Evolutionary conservation across 2,888 invertebrate genomes (phyloP), one percentile per base, ranked within the genome.

Genomic region (Mythimna vitellina): DNA sequence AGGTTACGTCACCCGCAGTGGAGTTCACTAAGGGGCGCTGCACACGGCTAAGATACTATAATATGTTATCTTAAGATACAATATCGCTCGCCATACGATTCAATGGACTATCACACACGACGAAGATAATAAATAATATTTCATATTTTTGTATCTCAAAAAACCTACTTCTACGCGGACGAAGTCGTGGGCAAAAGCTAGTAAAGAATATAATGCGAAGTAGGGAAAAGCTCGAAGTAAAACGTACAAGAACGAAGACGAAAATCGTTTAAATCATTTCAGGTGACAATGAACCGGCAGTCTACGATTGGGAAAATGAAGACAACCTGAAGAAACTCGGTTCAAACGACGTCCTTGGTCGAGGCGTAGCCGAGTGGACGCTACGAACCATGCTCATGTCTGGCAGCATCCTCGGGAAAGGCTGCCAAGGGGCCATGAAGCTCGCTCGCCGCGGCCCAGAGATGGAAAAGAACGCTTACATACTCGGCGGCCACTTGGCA

Each of bases 401-500:
- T 1, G 95, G 94, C 63, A 95, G 96, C 72, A 89, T 96, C 22
- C 91, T 95, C 0, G 96, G 93, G 22, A 96, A 96, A 63, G 96
- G 95, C 12, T 96, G 96, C 82, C 94, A 95, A 65, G 94, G 89
- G 0, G 96, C 95, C 6, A 95, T 96, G 94, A 95, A 93, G 77
- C 87, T 96, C 1, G 92, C 95, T 5, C 80, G 83, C 4, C 88
- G 86, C 3, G 92, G 92, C 0, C 86, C 87, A 49, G 86, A 91
- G 3, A 87, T 92, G 87, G 95, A 96, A 68, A 88, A 86, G 20
- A 89, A 93, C 60, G 96, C 95, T 0, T 96, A 95, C 81, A 89
- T 87, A 51, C 90, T 96, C 6, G 96, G 96, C 3, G 95, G 95
- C 0, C 96, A 95, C 73, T 86, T 96, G 57, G 95, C 94, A 0